Evolutionary conservation across 2,888 invertebrate species (phyloP).

Genomic region (Podabrus alpinus): DNA sequence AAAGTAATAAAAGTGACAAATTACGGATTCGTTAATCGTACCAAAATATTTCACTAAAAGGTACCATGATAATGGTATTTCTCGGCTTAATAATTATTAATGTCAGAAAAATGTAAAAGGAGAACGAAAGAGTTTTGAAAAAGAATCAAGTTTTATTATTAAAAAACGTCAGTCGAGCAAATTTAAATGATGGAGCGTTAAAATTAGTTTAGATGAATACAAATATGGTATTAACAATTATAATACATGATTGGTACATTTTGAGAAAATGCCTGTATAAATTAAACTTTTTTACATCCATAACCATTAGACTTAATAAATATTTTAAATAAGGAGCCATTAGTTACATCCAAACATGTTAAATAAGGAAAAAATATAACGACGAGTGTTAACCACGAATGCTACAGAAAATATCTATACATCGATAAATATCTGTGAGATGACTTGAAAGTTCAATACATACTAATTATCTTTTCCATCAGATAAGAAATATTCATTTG

Average conservation of each 20-base stretch:
- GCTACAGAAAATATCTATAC: conserved; percentile 41
- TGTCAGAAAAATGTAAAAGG: background rate
- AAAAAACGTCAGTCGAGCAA: conserved; percentile 5
- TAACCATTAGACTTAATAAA: background rate
- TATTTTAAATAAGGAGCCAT: conserved; percentile 2
- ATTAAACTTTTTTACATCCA: conserved; percentile 38
- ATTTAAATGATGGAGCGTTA: conserved; percentile 13
- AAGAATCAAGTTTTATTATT: conserved; percentile 3
- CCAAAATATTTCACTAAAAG: background rate
- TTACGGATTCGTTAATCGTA: background rate
- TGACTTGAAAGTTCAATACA: conserved; percentile 56
- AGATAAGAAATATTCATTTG: conserved; percentile 54
- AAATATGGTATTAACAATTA: conserved; percentile 46
- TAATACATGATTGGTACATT: conserved; percentile 51
- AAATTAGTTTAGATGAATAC: conserved; percentile 3
- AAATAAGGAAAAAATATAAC: conserved; percentile 6
- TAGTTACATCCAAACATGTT: background rate
- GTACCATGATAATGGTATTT: background rate
- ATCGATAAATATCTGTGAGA: conserved; percentile 53
- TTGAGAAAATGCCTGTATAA: conserved; percentile 49
- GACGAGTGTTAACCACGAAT: conserved; percentile 33
- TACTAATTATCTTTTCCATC: conserved; percentile 56
- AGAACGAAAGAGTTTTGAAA: background rate
- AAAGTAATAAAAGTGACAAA: background rate
- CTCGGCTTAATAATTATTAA: background rate